Conservation (phyloP, 2,797 vertebrate genomes). For the Meda fulgida region DNA sequence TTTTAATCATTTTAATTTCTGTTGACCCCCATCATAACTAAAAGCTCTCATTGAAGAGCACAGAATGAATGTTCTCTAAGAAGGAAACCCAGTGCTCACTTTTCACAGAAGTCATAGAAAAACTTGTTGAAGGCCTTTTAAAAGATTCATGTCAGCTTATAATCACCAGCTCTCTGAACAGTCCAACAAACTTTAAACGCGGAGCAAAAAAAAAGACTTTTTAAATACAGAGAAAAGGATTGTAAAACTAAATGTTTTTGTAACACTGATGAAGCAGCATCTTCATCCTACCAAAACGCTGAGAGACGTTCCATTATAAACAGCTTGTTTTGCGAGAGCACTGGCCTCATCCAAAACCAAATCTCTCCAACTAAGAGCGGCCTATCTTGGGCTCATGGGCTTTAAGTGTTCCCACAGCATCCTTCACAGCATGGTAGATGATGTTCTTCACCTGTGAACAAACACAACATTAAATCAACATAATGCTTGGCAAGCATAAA, state of each 20-base stretch:
- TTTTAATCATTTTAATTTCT: conserved; percentile 62
- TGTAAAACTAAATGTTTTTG: conserved; percentile 58
- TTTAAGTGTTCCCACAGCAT: conserved; percentile 96
- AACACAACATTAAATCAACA: background rate
- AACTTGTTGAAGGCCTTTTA: conserved; percentile 64
- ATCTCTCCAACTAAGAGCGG: conserved; percentile 84
- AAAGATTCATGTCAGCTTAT: conserved; percentile 45
- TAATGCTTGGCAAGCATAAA: background rate
- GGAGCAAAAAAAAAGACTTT: conserved; percentile 52
- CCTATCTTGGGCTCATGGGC: conserved; percentile 94
- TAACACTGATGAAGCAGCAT: conserved; percentile 76
- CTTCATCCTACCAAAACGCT: conserved; percentile 72
- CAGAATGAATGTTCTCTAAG: conserved; percentile 62
- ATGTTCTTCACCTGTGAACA: conserved; percentile 95
- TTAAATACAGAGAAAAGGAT: conserved; percentile 59
- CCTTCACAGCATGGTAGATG: conserved; percentile 99
- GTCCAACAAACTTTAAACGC: conserved; percentile 54
- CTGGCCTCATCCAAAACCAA: conserved; percentile 42
- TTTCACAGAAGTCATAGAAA: conserved; percentile 72
- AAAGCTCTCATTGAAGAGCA: conserved; percentile 70
- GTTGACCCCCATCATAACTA: conserved; percentile 57
- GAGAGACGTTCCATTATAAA: conserved; percentile 42
- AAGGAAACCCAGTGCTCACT: conserved; percentile 77
- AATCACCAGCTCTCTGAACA: conserved; percentile 39
- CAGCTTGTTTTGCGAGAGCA: conserved; percentile 39